Evolutionary conservation across 2,888 invertebrate species (phyloP), one percentile per base, ranked within the genome.

Genomic region (Neuroscelio doddi): DNA sequence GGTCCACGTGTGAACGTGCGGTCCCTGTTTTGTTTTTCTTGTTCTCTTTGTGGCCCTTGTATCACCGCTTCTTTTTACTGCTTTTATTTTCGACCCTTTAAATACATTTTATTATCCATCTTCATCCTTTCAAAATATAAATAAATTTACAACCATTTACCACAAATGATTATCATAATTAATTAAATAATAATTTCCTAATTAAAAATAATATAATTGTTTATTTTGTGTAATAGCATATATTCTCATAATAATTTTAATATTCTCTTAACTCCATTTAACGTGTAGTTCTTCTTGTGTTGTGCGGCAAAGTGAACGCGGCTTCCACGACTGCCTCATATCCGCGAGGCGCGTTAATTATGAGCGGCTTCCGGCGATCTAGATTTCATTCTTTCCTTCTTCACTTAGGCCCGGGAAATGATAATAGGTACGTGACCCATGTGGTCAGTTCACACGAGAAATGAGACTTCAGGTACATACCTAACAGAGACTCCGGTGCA

Each of bases 361-460:
- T 79, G 81, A 81, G 79, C 73, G 73, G 80, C 84, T 84, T 84
- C 84, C 83, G 83, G 83, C 84, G 84, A 84, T 84, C 84, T 84
- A 84, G 84, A 84, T 84, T 84, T 84, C 84, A 83, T 83, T 84
- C 83, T 83, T 82, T 80, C 75, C 77, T 73, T 70, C 73, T 65
- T 45, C 70, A 72, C 77, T 74, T 75, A 74, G 72, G 66, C 73
- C 68, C 76, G 80, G 83, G 80, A 82, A 82, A 83, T 81, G 83
- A 84, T 84, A 83, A 83, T 84, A 83, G 81, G 80, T 80, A 82
- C 83, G 83, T 84, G 84, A 84, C 83, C 84, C 83, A 79, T 82
- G 84, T 84, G 84, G 84, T 84, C 84, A 84, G 84, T 84, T 84
- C 84, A 84, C 84, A 84, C 84, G 84, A 82, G 80, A 79, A 81